phyloP scores from a whole-genome alignment of 37 sponge, comb jelly and placozoan species.

The Eunapius fragilis region DNA sequence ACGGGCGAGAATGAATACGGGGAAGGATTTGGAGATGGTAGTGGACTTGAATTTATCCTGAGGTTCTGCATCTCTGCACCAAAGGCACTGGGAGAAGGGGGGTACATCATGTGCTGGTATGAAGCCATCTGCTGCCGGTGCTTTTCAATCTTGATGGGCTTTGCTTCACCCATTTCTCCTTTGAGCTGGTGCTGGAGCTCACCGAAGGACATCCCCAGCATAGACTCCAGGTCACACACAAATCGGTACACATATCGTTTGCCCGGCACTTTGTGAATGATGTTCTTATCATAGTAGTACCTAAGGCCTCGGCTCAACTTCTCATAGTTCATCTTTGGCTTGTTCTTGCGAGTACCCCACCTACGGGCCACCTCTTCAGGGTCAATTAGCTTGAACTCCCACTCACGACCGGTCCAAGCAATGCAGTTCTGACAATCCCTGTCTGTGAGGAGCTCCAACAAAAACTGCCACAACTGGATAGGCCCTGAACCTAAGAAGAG shows the following conservation, averaged over 20 bases:
- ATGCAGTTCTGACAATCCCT: slow-evolving; percentile 88
- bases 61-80: slow-evolving; percentile 52
- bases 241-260: slow-evolving; percentile 96
- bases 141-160: slow-evolving; percentile 68
- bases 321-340: slow-evolving; percentile 89
- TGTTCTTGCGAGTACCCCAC: slow-evolving; percentile 99
- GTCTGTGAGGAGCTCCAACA: slow-evolving; percentile 92
- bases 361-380: slow-evolving; percentile 91
- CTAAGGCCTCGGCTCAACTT: slow-evolving; percentile 93
- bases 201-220: slow-evolving; percentile 83
- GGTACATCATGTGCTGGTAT: slow-evolving; percentile 3
- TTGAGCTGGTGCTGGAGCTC: slow-evolving; percentile 82
- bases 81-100: slow-evolving; percentile 25
- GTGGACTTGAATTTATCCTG: slow-evolving; percentile 48
- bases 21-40: slow-evolving; percentile 49
- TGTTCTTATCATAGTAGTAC: slow-evolving; percentile 99
- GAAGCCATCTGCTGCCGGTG: slow-evolving; percentile 19
- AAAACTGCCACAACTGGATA: slow-evolving; percentile 97
- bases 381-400: slow-evolving; percentile 98
- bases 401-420: slow-evolving; percentile 91
- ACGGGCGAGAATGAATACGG: slow-evolving; percentile 61
- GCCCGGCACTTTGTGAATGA: slow-evolving; percentile 98
- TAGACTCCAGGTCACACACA: slow-evolving; percentile 91
- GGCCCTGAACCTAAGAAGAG: slow-evolving; percentile 5
- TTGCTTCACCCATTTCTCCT: slow-evolving; percentile 30